Evolutionary conservation across 1,140 invertebrate species (phyloP), one percentile per base, ranked within the genome.

Genomic region (Phortica variegata): DNA sequence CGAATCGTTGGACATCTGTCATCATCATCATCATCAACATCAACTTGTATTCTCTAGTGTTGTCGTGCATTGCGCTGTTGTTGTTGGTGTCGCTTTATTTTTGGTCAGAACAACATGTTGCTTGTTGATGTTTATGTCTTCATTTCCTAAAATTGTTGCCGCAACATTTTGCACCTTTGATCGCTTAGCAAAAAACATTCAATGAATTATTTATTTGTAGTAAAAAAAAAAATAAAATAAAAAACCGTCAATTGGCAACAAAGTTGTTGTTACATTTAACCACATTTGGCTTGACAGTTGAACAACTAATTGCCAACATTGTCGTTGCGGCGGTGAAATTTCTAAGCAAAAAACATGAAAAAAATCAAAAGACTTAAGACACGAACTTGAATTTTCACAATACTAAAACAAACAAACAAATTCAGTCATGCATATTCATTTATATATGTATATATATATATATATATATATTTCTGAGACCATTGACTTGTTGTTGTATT

Each of bases 181-280:
- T n/a, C n/a, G n/a, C n/a, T n/a, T n/a, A n/a, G n/a, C n/a, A n/a
- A n/a, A n/a, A n/a, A n/a, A n/a, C n/a, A n/a, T n/a, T n/a, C 52
- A 58, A 66, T 66, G 60, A 68, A 69, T 66, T 66, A 68, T 66
- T 68, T 63, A 68, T 66, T 56, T 26, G 10, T 26, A 26, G 5
- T 6, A 26, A 26, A 26, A 26, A 26, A 26, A 26, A 26, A 26
- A 26, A 26, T 6, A 26, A 26, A 26, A 26, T 26, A 26, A 26
- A 26, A 26, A 26, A 26, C 10, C 5, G 61, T 55, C 48, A 63
- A 53, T 60, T 60, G 60, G 44, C 56, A 54, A 62, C 60, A 37
- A 65, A 61, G 62, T 66, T 60, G 63, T 58, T 66, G 63, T 66
- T 66, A 66, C 63, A 66, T 56, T 68, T 66, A 66, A 68, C 63